These are phyloP conservation scores for Acanthis flammea DNA, from an alignment of 2,797 vertebrate species.

Conservation along the genomic window DNA sequence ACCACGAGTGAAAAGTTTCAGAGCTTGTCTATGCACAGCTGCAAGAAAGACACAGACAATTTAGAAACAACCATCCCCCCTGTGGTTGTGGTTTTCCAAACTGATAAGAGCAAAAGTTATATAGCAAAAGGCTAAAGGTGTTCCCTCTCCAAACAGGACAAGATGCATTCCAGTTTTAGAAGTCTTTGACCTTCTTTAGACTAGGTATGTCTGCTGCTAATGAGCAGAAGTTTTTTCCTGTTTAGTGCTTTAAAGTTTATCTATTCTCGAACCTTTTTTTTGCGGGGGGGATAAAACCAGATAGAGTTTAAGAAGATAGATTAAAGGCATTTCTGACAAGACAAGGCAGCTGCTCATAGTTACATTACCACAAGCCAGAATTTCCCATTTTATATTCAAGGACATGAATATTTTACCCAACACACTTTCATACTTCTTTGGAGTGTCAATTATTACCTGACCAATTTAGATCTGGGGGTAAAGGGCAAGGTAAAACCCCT, in stretches of 20 bases:
- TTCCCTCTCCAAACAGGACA: background rate
- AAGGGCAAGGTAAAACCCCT: background rate
- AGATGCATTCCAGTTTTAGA: background rate
- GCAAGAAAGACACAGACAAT: background rate
- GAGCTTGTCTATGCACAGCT: background rate
- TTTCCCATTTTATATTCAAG: background rate
- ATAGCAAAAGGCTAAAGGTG: background rate
- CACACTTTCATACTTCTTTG: background rate
- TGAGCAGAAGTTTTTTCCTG: background rate
- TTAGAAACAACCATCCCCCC: background rate
- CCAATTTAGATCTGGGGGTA: background rate
- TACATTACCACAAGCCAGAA: background rate
- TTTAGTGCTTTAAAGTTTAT: background rate
- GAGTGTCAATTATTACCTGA: background rate
- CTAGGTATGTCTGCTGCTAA: background rate
- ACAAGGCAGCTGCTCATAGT: background rate
- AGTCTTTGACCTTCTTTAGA: background rate
- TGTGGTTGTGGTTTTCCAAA: background rate
- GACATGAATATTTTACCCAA: background rate
- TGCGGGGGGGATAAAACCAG: background rate
- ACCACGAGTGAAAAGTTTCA: background rate
- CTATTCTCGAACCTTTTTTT: background rate
- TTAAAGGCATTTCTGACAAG: background rate
- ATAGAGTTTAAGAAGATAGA: background rate
- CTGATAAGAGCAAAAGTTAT: background rate